Evolutionary conservation across 2,888 invertebrate genomes (phyloP).

Genomic region (Pharmacophagus antenor): DNA sequence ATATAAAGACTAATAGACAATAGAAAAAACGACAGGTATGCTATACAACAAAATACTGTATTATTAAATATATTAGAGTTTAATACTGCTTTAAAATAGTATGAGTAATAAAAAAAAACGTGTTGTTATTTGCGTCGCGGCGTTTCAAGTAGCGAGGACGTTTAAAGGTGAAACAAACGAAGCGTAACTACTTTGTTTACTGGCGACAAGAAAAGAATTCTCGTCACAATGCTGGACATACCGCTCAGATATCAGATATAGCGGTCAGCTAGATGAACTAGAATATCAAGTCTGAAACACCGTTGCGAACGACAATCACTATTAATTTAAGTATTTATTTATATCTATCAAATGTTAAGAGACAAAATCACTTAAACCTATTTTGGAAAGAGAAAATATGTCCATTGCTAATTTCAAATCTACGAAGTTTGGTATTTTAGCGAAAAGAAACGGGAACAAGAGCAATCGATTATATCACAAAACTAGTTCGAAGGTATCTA

Average conservation of each 20-base stretch:
- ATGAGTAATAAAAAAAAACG: too few relatives aligned
- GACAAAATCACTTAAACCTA: constrained; percentile 29
- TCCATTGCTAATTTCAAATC: not conserved
- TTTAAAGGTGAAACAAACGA: constrained; percentile 9
- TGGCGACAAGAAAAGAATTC: constrained; percentile 14
- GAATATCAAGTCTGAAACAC: constrained; percentile 66
- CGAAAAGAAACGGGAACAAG: constrained; percentile 16
- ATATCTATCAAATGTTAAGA: constrained; percentile 34
- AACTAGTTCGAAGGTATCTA: constrained; percentile 26
- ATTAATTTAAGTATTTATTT: constrained; percentile 56
- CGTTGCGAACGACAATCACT: constrained; percentile 66
- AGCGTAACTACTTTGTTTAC: constrained; percentile 14
- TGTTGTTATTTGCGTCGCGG: too few relatives aligned
- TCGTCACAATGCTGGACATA: constrained; percentile 4
- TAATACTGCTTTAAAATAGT: too few relatives aligned
- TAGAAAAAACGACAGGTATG: too few relatives aligned
- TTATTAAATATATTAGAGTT: too few relatives aligned
- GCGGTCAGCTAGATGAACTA: constrained; percentile 69
- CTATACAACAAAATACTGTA: too few relatives aligned
- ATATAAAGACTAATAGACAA: too few relatives aligned
- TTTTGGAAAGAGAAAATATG: too few relatives aligned
- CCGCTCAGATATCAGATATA: constrained; percentile 46
- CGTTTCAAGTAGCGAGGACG: not conserved
- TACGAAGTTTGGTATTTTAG: constrained; percentile 1
- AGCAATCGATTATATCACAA: constrained; percentile 17